Conservation (phyloP, 2,113 vertebrate genomes). For the Oryzias melastigma region DNA sequence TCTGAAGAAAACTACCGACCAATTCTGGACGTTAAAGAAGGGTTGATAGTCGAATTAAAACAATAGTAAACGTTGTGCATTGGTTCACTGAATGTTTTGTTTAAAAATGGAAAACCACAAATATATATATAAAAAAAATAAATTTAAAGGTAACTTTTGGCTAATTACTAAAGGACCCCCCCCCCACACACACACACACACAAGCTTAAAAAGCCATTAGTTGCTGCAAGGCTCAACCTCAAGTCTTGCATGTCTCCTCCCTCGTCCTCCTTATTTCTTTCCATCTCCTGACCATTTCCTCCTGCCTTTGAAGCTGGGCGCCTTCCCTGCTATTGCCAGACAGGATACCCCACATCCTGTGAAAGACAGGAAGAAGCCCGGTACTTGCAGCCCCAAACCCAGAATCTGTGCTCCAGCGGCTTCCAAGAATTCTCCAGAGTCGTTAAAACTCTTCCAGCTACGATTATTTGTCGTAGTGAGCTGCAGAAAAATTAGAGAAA, state of each 20-base stretch:
- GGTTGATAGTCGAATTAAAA: slow-evolving; percentile 10
- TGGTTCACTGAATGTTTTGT: slow-evolving; percentile 16
- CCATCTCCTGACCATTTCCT: slow-evolving; percentile 69
- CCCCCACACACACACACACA: not conserved
- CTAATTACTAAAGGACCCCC: not conserved
- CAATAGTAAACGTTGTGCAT: slow-evolving; percentile 11
- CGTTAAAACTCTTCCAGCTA: slow-evolving; percentile 2
- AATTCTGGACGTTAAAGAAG: slow-evolving; percentile 14
- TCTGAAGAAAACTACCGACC: slow-evolving; percentile 37
- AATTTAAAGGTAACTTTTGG: not conserved
- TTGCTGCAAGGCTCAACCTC: slow-evolving; percentile 25
- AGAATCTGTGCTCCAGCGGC: slow-evolving; percentile 46
- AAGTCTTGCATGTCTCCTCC: slow-evolving; percentile 36
- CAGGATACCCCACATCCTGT: slow-evolving; percentile 85
- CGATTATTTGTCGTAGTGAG: not conserved
- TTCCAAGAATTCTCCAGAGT: slow-evolving; percentile 29
- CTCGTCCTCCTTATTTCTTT: slow-evolving; percentile 41
- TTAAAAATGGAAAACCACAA: slow-evolving; percentile 5
- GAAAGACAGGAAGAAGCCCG: slow-evolving; percentile 70
- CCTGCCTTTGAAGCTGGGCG: slow-evolving; percentile 71
- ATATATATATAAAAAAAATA: slow-evolving; percentile 13
- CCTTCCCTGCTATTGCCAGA: slow-evolving; percentile 72
- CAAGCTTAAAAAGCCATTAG: slow-evolving; percentile 14
- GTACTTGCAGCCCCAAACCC: slow-evolving; percentile 34
- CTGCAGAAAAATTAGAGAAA: slow-evolving; percentile 1